A percentile compares a stretch with the other conserved stretches of the same genome.
Evolutionary conservation across 2,888 invertebrate genomes (phyloP).

Genomic region (Drosophila borborema): DNA sequence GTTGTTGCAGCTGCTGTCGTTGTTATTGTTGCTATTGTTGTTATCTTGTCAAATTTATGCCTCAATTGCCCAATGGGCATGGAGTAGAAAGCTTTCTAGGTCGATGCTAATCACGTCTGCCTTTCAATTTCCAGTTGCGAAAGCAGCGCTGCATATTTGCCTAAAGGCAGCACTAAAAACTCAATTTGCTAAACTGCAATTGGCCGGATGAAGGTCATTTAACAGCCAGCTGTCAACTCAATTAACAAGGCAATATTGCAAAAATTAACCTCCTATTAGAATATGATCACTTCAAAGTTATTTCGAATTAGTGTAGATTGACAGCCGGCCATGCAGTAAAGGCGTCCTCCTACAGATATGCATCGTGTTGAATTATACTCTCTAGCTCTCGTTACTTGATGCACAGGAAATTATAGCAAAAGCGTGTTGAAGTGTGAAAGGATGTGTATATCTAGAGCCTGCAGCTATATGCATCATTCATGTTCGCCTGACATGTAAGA

Average conservation of each 20-base stretch:
- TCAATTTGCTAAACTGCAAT: conserved; percentile 56
- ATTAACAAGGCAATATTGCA: conserved; percentile 51
- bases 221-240: conserved; percentile 46
- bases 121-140: conserved; percentile 50
- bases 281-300: conserved; percentile 43
- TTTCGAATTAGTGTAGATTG: conserved; percentile 42
- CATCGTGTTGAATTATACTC: conserved; percentile 47
- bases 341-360: conserved; percentile 8
- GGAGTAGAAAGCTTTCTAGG: conserved; percentile 60
- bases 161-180: conserved; percentile 11
- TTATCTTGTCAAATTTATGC: conserved; percentile 28
- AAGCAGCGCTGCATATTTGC: conserved; percentile 16
- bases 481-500: conserved; percentile 68
- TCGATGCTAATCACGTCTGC: conserved; percentile 69
- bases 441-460: conserved; percentile 55
- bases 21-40: conserved; percentile 10
- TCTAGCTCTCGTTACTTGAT: conserved; percentile 15
- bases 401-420: conserved; percentile 74
- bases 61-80: conserved; percentile 58
- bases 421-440: conserved; percentile 74
- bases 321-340: background rate
- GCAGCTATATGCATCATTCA: conserved; percentile 34
- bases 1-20: background rate
- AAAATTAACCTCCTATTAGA: conserved; percentile 24
- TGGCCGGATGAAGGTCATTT: conserved; percentile 56